Evolutionary conservation across 2,888 invertebrate species (phyloP).

Genomic region (Nomada goodeniana): DNA sequence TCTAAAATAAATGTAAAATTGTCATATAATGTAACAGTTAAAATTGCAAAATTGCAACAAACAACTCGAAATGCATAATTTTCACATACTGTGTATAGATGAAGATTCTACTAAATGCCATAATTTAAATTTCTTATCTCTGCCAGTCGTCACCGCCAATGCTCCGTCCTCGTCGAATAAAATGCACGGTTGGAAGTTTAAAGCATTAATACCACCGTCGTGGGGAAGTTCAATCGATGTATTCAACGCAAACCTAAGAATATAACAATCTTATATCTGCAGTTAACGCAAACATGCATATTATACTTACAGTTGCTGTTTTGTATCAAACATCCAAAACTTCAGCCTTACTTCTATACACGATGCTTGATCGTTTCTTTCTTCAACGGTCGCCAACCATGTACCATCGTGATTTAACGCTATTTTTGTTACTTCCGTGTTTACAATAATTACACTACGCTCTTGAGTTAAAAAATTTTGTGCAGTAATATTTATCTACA

Average conservation of each 20-base stretch:
- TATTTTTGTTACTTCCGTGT: conserved; percentile 88
- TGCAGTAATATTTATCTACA: conserved; percentile 89
- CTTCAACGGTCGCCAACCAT: conserved; percentile 91
- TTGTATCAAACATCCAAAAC: conserved; percentile 89
- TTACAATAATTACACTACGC: conserved; percentile 86
- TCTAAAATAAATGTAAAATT: conserved; percentile 79
- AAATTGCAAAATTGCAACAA: neutral
- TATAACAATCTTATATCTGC: neutral
- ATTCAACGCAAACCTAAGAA: conserved; percentile 88
- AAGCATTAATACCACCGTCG: conserved; percentile 86
- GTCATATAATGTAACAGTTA: conserved; percentile 1
- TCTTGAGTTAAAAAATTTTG: conserved; percentile 90
- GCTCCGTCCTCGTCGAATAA: conserved; percentile 81
- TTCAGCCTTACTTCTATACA: conserved; percentile 89
- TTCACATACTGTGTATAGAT: conserved; percentile 85
- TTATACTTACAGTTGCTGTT: conserved; percentile 86
- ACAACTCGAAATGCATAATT: conserved; percentile 27
- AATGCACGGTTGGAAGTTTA: conserved; percentile 87
- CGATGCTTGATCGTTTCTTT: conserved; percentile 86
- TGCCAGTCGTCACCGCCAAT: conserved; percentile 88
- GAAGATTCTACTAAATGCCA: conserved; percentile 88
- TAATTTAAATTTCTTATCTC: conserved; percentile 89
- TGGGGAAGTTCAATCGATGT: conserved; percentile 91
- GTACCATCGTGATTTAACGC: conserved; percentile 88
- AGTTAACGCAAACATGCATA: neutral